Evolutionary conservation across 92 coral and sea anemone genomes (phyloP).

Genomic region (Epizoanthus ramosus): DNA sequence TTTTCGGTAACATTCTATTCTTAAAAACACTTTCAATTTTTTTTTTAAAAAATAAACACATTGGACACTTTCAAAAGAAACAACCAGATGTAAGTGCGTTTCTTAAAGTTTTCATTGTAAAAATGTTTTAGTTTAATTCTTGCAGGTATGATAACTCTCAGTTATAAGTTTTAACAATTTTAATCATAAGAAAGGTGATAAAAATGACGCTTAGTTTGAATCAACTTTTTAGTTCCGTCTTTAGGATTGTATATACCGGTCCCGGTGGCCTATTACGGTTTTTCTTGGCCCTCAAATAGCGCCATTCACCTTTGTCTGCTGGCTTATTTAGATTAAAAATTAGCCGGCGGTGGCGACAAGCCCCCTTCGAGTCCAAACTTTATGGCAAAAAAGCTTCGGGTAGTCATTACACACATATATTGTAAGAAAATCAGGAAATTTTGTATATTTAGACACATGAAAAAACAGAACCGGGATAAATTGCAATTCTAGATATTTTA

Average conservation of each 20-base stretch:
- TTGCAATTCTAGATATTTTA: neutral
- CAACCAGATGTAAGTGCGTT: too few species aligned
- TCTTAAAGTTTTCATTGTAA: too few species aligned
- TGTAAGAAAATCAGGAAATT: neutral
- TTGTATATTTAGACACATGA: neutral
- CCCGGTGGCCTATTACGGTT: neutral
- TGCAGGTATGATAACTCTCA: too few species aligned
- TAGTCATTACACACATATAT: neutral
- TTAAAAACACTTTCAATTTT: too few species aligned
- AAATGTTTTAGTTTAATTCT: too few species aligned
- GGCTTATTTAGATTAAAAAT: neutral
- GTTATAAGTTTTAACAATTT: neutral
- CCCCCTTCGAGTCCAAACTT: neutral
- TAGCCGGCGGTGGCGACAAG: conserved; percentile 1
- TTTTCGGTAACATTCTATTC: too few species aligned
- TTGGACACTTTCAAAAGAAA: too few species aligned
- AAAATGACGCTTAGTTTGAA: neutral
- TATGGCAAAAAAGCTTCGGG: neutral
- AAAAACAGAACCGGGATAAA: neutral
- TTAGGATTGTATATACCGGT: neutral
- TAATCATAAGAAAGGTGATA: neutral
- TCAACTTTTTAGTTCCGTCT: neutral
- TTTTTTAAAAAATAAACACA: too few species aligned
- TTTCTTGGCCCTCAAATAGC: neutral
- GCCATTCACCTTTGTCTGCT: too few species aligned